Evolutionary conservation across 2,797 vertebrate species (phyloP).

Genomic region (Carduelis carduelis): DNA sequence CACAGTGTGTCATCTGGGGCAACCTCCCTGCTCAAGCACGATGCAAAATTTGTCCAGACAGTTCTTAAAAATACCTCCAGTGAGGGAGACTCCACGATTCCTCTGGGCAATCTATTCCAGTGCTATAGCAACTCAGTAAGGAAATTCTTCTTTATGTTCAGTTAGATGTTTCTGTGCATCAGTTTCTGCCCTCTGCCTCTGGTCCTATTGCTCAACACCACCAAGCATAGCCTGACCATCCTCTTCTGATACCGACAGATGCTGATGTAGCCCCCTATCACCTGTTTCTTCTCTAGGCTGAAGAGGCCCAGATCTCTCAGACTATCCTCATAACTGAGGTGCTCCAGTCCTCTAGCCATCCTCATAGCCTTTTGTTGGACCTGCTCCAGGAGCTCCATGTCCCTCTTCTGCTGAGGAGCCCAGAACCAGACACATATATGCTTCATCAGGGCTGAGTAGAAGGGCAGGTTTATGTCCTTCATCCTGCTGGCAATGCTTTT

Average conservation of each 20-base stretch:
- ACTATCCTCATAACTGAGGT: background rate
- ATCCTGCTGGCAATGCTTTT: background rate
- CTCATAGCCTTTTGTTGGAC: background rate
- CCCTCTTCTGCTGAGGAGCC: background rate
- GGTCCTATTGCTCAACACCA: background rate
- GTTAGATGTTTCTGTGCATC: background rate
- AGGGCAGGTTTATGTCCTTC: background rate
- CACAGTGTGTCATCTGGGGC: rapidly evolving
- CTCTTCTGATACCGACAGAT: background rate
- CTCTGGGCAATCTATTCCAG: background rate
- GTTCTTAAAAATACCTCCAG: background rate
- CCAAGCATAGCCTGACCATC: background rate
- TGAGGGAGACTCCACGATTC: background rate
- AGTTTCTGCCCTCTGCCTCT: background rate
- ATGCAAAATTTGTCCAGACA: background rate
- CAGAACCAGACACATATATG: background rate
- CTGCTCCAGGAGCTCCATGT: background rate
- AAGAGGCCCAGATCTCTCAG: background rate
- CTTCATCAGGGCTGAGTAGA: background rate
- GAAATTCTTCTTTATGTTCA: background rate
- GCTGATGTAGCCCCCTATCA: background rate
- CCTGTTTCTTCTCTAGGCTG: background rate
- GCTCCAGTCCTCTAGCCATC: background rate
- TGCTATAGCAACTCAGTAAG: background rate
- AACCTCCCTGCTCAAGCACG: background rate